Evolutionary conservation across 2,888 invertebrate genomes (phyloP).

Genomic region (Incurvaria masculella): DNA sequence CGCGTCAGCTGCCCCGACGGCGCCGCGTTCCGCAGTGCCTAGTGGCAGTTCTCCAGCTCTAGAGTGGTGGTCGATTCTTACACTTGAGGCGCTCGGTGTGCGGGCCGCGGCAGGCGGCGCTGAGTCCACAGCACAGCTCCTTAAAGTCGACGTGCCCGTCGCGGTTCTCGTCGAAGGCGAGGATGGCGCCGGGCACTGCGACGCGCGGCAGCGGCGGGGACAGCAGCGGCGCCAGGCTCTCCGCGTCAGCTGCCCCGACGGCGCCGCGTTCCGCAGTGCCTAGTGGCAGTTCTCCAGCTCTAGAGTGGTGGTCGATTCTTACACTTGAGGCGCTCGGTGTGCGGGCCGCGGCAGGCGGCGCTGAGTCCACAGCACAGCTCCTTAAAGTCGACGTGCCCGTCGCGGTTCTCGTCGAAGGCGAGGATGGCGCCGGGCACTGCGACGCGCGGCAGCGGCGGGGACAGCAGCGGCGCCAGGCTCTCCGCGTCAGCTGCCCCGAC

Average conservation of each 20-base stretch:
- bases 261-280: conserved; percentile 64
- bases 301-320: too few relatives aligned
- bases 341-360: conserved; percentile 77
- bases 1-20: conserved; percentile 78
- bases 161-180: conserved; percentile 77
- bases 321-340: conserved; percentile 77
- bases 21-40: conserved; percentile 78
- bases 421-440: conserved; percentile 63
- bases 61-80: too few relatives aligned
- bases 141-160: conserved; percentile 84
- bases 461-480: conserved; percentile 60
- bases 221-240: conserved; percentile 60
- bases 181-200: conserved; percentile 62
- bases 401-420: conserved; percentile 80
- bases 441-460: conserved; percentile 62
- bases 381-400: conserved; percentile 81
- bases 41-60: conserved; percentile 88
- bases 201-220: conserved; percentile 63
- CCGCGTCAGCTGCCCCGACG: conserved; percentile 69
- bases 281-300: conserved; percentile 80
- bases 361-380: conserved; percentile 84
- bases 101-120: conserved; percentile 80
- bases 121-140: conserved; percentile 81
- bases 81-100: conserved; percentile 75
- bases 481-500: conserved; percentile 70